These are phyloP conservation scores for Bicyclus anynana DNA, from an alignment of 1,140 invertebrate genomes.

Conservation along the genomic window DNA sequence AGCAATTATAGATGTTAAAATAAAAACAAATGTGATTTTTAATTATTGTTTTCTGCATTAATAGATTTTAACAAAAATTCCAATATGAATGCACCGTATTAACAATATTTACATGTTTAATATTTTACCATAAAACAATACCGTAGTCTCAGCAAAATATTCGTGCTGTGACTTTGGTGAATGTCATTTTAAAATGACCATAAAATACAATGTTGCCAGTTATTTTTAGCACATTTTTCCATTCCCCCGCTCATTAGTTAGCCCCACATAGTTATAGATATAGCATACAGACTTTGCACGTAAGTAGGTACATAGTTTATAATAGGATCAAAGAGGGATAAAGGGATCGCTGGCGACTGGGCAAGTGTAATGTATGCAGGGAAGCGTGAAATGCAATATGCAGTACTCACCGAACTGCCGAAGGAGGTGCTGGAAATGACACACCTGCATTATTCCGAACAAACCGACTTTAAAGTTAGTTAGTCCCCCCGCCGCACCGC, in stretches of 20 bases:
- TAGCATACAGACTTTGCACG: background rate
- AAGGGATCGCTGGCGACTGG: constrained; percentile 7
- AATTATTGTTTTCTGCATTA: too few relatives aligned
- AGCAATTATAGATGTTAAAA: too few relatives aligned
- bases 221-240: background rate
- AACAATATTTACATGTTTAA: too few relatives aligned
- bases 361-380: constrained; percentile 13
- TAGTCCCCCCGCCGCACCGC: constrained; percentile 43
- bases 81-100: too few relatives aligned
- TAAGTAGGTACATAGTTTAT: background rate
- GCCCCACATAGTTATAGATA: background rate
- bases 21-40: too few relatives aligned
- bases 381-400: constrained; percentile 40
- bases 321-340: constrained; percentile 12
- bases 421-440: constrained; percentile 77
- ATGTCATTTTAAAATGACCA: background rate
- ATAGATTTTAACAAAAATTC: too few relatives aligned
- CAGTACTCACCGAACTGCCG: constrained; percentile 75
- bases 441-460: constrained; percentile 76
- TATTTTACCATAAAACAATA: background rate
- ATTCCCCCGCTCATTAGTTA: background rate
- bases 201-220: background rate
- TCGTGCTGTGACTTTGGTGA: background rate
- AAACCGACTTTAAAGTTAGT: constrained; percentile 57
- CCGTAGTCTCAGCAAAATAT: background rate